Evolutionary conservation across 1,140 invertebrate genomes (phyloP), one percentile per base, ranked within the genome.

Genomic region (Cryptotermes secundus): DNA sequence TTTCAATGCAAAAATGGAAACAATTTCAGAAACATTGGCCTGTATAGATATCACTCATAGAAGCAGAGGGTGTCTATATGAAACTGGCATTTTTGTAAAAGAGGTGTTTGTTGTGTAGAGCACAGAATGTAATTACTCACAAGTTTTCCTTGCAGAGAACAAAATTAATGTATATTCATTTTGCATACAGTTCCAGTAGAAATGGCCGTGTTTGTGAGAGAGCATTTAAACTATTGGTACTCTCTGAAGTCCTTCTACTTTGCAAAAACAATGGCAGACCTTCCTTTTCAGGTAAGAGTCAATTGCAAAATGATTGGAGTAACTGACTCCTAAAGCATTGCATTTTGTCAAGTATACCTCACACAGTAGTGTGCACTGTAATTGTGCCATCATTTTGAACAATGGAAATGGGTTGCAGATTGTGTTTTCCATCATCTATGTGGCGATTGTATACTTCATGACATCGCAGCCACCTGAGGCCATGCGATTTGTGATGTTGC

Each of bases 141-240:
- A 49, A 49, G 45, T 49, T 16, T 49, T 1, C 19, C 45, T 3
- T 49, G 22, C 45, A 49, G 80, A 38, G 3, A 22, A 81, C 0
- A 81, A 4, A 38, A 81, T 22, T 81, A 16, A 42, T 81, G 80
- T 81, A 6, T 42, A 16, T 42, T 80, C 34, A 26, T 81, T 26
- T 49, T 38, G 9, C 87, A 93, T 93, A 84, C 90, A 99, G 97
- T 99, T 94, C 98, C 97, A 16, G 91, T 96, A 84, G 97, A 99
- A 91, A 97, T 98, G 95, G 94, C 94, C 59, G 97, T 99, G 65
- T 98, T 99, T 91, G 94, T 97, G 65, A 92, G 97, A 89, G 98
- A 99, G 90, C 97, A 99, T 92, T 91, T 98, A 80, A 99, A 99
- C 89, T 98, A 98, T 88, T 99, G 98, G 98, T 99, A 99, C 89